Evolutionary conservation across 2,113 vertebrate genomes (phyloP), one percentile per base, ranked within the genome.

Genomic region (Scomber scombrus): DNA sequence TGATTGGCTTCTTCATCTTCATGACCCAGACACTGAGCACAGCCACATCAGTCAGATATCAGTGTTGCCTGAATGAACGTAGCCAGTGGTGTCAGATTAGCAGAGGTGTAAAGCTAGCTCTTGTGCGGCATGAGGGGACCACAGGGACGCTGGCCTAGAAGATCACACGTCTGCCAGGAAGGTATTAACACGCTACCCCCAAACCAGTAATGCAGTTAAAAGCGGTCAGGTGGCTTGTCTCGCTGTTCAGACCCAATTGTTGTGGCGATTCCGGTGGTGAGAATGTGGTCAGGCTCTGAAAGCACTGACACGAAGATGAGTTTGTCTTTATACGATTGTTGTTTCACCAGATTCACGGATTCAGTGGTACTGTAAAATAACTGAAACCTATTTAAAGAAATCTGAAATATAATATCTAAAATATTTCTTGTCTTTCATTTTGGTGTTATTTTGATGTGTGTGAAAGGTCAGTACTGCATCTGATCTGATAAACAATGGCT

Each of bases 61-160:
- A 85, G 80, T 11, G 16, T 77, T 31, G 55, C 55, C 66, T 64
- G 71, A 87, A 75, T 75, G 65, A 83, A 63, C 80, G 76, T 81
- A 73, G 78, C 83, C 82, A 72, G 68, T 19, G 78, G 77, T 86
- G 85, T 86, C 89, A 77, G 89, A 90, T 88, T 81, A 90, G 69
- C 57, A 0, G 79, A 75, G 49, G 66, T 0, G 29, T 75, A 78
- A 80, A 71, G 55, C 60, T 61, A 69, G 50, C 66, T 75, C 55
- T 58, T 51, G 73, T 66, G 60, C 64, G 68, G 21, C 6, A 10
- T 62, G 21, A 65, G 40, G 57, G 3, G 74, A 29, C 18, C 21
- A 34, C 18, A 40, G 71, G 34, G 52, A 49, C 13, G n/a, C 47
- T 31, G 83, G 55, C 69, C 85, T 81, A 88, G 74, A 50, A 40